Conservation (phyloP, 2,888 invertebrate species). For the Liopterus haemorrhoidalis region DNA sequence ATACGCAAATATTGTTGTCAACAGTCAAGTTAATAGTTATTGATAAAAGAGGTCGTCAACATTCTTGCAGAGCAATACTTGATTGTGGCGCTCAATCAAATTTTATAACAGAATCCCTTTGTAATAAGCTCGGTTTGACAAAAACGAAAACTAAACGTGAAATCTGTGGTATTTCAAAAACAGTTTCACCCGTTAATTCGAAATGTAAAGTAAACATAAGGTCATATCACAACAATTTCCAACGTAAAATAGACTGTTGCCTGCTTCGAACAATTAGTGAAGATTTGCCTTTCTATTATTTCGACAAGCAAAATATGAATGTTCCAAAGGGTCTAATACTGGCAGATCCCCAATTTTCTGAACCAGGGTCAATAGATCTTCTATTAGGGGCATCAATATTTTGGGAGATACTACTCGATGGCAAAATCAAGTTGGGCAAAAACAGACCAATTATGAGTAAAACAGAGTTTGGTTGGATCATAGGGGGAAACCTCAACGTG, state of each 20-base stretch:
- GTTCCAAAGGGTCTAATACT: not conserved
- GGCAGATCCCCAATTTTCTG: not conserved
- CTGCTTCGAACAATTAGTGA: not conserved
- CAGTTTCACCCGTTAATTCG: not conserved
- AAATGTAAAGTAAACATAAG: not conserved
- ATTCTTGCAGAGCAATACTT: constrained; percentile 1
- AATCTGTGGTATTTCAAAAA: not conserved
- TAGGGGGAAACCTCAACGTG: constrained; percentile 1
- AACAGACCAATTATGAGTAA: not conserved
- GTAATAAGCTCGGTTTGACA: not conserved
- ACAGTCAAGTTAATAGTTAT: not conserved
- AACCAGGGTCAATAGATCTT: constrained; percentile 1
- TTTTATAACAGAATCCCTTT: not conserved
- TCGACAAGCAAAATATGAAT: not conserved
- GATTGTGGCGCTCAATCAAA: constrained; percentile 3
- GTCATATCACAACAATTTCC: not conserved
- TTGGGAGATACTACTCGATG: constrained; percentile 3
- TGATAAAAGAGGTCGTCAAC: constrained; percentile 3
- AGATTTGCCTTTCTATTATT: not conserved
- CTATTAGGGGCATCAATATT: constrained; percentile 3
- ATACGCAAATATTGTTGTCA: constrained; percentile 3
- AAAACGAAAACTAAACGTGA: not conserved
- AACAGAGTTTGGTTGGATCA: not conserved
- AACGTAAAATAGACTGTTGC: not conserved
- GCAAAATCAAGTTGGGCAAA: not conserved